Evolutionary conservation across 2,888 invertebrate genomes (phyloP), one percentile per base, ranked within the genome.

Genomic region (Spialia ferax): DNA sequence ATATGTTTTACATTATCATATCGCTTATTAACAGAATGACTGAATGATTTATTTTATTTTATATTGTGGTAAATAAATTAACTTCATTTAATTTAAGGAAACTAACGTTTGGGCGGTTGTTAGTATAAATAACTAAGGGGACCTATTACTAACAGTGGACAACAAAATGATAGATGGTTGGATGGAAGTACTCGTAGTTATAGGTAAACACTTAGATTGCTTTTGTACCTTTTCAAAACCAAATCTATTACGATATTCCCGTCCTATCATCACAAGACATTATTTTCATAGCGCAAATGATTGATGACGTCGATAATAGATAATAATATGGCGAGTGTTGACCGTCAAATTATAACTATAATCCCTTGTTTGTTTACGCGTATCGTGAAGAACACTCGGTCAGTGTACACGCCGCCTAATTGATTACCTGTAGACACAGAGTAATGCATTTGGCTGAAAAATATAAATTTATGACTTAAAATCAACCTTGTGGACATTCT

Each of bases 311-410:
- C 75, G 80, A 83, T 86, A 84, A 79, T 32, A 7, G 10, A n/a
- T n/a, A n/a, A n/a, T n/a, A 2, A 6, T 78, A 60, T 76, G 78
- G 75, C 26, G 55, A 42, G 45, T 63, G 45, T 55, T 13, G 29
- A 55, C 75, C 77, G 80, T 80, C 77, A 74, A 75, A 75, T 79
- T 79, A 79, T 84, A 79, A 82, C 81, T 79, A 77, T 86, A 84
- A 86, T 84, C 80, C 80, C 62, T 70, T 87, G 85, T 88, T 86
- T 89, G 87, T 86, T 86, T 85, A 82, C 77, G 76, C 26, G 35
- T 69, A 70, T 70, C 62, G 54, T 13, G 10, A 1, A 18, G 20
- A 15, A 52, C 62, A 63, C 22, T 38, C 54, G 52, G 13, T 48
- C 26, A 54, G 35, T 63, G 62, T 63, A 63, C 54, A 54, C 52